Conservation (phyloP, 1,140 invertebrate species). For the Phenacoccus solenopsis region DNA sequence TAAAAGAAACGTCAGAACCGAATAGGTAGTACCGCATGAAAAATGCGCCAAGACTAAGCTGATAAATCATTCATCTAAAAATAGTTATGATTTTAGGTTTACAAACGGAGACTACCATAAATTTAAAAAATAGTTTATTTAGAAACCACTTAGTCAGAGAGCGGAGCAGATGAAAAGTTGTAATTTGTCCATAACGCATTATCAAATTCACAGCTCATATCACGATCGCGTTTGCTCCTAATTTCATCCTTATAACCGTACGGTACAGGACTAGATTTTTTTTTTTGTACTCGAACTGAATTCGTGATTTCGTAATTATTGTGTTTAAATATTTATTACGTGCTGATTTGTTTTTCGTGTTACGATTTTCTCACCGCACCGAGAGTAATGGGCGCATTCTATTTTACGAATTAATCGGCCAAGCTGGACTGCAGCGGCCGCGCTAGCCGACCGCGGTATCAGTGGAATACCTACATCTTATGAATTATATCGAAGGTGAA, state of each 20-base stretch:
- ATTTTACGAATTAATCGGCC: not conserved
- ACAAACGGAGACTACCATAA: not conserved
- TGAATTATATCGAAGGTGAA: no score
- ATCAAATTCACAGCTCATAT: conserved; percentile 11
- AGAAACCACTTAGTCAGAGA: not conserved
- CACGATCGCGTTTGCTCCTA: not conserved
- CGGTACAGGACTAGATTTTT: not conserved
- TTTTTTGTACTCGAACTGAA: not conserved
- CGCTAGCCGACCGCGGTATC: no score
- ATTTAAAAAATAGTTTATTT: not conserved
- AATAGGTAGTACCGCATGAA: no score
- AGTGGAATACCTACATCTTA: no score
- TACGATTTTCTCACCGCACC: conserved; percentile 6
- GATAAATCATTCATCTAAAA: no score
- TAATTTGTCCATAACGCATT: conserved; percentile 10
- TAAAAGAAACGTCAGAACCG: no score
- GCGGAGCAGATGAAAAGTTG: conserved; percentile 1
- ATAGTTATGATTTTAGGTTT: no score
- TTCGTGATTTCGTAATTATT: conserved; percentile 17
- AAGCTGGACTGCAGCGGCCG: no score
- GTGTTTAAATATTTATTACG: conserved; percentile 12
- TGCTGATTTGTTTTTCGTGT: conserved; percentile 15
- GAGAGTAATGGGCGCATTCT: not conserved
- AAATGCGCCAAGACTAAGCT: no score
- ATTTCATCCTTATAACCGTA: not conserved